These are phyloP conservation scores for Philaethria dido DNA, from an alignment of 2,888 invertebrate genomes.

Conservation along the genomic window DNA sequence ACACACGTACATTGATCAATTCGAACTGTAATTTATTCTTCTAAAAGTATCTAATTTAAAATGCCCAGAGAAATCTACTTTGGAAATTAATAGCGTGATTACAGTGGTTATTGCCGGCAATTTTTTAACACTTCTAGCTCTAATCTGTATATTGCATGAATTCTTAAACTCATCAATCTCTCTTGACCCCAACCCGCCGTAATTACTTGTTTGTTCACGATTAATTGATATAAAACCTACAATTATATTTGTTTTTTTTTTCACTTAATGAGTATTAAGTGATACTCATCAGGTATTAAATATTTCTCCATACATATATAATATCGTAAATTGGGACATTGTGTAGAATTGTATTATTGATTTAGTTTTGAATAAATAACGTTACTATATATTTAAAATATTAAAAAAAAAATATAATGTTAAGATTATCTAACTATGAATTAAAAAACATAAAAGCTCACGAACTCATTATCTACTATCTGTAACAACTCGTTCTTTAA, in stretches of 20 bases:
- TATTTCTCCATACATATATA: neutral
- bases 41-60: conserved; percentile 27
- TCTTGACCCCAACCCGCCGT: conserved; percentile 52
- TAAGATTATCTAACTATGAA: no score
- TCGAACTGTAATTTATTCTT: conserved; percentile 35
- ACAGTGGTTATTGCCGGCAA: conserved; percentile 37
- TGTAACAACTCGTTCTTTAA: no score
- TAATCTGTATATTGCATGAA: conserved; percentile 50
- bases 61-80: conserved; percentile 35
- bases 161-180: conserved; percentile 67
- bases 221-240: conserved; percentile 58
- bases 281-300: neutral
- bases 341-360: no score
- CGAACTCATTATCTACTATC: no score
- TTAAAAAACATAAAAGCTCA: no score
- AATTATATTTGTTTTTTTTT: conserved; percentile 18
- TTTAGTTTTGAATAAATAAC: no score
- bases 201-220: conserved; percentile 63
- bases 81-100: conserved; percentile 40
- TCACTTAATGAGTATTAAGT: conserved; percentile 2
- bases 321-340: neutral
- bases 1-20: conserved; percentile 29
- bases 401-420: no score
- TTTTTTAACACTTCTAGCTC: conserved; percentile 44
- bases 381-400: no score